A percentile compares a stretch with the other conserved stretches of the same genome.
Evolutionary conservation across 2,113 vertebrate genomes (phyloP).

Genomic region (Sardina pilchardus): DNA sequence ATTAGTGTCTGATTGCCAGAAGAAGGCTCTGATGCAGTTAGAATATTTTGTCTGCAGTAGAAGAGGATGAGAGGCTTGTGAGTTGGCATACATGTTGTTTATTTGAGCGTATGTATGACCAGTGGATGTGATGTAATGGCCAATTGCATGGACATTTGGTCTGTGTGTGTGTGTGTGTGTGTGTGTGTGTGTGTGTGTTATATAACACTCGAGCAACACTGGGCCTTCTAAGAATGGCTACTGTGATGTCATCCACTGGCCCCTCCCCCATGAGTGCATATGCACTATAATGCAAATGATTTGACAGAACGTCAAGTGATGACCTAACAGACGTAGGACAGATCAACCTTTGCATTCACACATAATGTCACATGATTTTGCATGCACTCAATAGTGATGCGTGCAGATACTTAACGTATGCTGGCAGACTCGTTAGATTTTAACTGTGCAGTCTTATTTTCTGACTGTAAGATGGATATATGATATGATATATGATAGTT

Average conservation of each 20-base stretch:
- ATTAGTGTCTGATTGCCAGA: not conserved
- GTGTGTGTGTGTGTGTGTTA: constrained; percentile 25
- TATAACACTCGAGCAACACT: not conserved
- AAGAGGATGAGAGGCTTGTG: not conserved
- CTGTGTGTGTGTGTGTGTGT: not conserved
- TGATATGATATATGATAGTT: not conserved
- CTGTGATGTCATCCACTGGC: not conserved
- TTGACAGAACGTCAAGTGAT: not conserved
- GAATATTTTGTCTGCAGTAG: not conserved
- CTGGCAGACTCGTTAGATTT: not conserved
- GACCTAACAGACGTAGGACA: not conserved
- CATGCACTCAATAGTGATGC: not conserved
- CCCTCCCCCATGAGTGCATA: not conserved
- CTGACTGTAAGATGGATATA: not conserved
- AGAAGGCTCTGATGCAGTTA: not conserved
- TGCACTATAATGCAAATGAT: not conserved
- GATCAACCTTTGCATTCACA: not conserved
- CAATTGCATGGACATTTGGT: not conserved
- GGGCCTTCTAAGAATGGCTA: not conserved
- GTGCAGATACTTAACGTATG: not conserved
- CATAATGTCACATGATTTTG: not conserved
- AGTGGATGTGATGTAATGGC: not conserved
- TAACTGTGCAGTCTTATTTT: not conserved
- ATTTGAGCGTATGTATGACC: not conserved
- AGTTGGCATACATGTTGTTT: not conserved